phyloP scores from a whole-genome alignment of 2,797 vertebrate genomes.

The Melanotaenia trifasciata region DNA sequence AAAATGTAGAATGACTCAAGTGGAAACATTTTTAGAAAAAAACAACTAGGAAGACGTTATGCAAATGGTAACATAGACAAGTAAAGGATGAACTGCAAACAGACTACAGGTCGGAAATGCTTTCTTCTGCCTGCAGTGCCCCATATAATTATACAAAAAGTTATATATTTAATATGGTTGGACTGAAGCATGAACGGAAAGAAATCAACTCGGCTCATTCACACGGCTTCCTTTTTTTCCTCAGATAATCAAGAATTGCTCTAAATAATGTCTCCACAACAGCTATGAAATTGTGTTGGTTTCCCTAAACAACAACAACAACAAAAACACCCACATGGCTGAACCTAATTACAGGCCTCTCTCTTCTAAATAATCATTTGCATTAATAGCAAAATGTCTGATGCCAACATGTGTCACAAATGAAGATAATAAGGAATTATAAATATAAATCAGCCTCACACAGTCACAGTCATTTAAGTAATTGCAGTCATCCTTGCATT shows the following conservation, averaged over 20 bases:
- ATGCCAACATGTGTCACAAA: constrained; percentile 33
- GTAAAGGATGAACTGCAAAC: neutral
- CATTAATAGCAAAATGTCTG: constrained; percentile 35
- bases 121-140: neutral
- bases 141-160: neutral
- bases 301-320: constrained; percentile 17
- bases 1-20: neutral
- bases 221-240: constrained; percentile 4
- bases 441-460: constrained; percentile 32
- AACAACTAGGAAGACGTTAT: neutral
- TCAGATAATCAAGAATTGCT: constrained; percentile 28
- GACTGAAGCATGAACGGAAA: constrained; percentile 9
- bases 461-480: neutral
- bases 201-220: constrained; percentile 1
- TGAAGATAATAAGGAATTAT: constrained; percentile 30
- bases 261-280: constrained; percentile 20
- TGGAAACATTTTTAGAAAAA: neutral
- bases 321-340: constrained; percentile 20
- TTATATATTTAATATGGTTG: neutral
- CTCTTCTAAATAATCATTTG: constrained; percentile 42
- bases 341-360: constrained; percentile 55
- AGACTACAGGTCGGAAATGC: neutral
- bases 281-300: constrained; percentile 26
- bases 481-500: constrained; percentile 25
- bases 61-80: constrained; percentile 1